Evolutionary conservation across 2,797 vertebrate genomes (phyloP).

Genomic region (Urocyon cinereoargenteus): DNA sequence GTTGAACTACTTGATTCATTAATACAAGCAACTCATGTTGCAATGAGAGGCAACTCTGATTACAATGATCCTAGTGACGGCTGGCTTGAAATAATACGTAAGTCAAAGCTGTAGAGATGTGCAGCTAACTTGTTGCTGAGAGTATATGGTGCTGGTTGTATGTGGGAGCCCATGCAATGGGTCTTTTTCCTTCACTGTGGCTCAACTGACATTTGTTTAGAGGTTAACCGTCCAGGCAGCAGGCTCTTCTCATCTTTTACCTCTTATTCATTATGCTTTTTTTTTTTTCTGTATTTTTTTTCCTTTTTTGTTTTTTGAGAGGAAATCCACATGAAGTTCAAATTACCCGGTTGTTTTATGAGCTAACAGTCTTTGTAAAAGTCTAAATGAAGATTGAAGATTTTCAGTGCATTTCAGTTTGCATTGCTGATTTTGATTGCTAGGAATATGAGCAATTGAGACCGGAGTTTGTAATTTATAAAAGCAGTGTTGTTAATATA

Average conservation of each 20-base stretch:
- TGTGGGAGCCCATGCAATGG: accelerated
- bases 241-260: background rate
- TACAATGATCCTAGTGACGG: conserved; percentile 83
- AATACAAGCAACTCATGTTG: conserved; percentile 89
- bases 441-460: background rate
- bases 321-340: background rate
- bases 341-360: background rate
- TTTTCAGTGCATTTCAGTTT: background rate
- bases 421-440: background rate
- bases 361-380: background rate
- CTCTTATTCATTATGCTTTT: background rate
- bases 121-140: accelerated
- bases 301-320: background rate
- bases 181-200: background rate
- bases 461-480: background rate
- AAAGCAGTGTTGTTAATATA: background rate
- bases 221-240: background rate
- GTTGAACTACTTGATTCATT: conserved; percentile 87
- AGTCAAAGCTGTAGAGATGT: conserved; percentile 79
- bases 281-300: background rate
- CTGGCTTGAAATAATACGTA: conserved; percentile 94
- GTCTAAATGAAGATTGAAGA: background rate
- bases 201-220: background rate
- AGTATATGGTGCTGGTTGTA: too few relatives aligned
- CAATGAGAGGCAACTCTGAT: conserved; percentile 91